Base-by-base conservation (phyloP, 2,888 invertebrate species). In the Aethes cnicana region DNA sequence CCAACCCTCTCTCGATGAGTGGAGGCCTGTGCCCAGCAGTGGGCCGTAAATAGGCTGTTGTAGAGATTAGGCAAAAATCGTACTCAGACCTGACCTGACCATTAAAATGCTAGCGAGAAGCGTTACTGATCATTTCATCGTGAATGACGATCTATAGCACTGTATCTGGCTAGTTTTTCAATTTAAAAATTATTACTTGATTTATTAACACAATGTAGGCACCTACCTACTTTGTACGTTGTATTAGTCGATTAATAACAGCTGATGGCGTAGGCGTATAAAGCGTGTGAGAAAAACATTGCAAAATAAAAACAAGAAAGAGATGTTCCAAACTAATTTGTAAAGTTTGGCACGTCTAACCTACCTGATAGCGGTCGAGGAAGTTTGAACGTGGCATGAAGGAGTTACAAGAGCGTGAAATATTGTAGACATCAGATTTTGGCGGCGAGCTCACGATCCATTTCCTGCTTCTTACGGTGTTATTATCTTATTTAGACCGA, bases 351-450 rank as follows among this genome's bases (percentile, higher is more conserved):
- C 77, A 75, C 71, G 70, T 74, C 58, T 62, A 57, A 37, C 53
- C 37, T 77, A 81, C 81, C 83, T 82, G 83, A 77, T 80, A 80
- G 77, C 76, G 73, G 69, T 67, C 70, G 72, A 69, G 65, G 53
- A 56, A 81, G 73, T 83, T 81, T 78, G 74, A 74, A 77, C 75
- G 71, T 72, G 70, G 72, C 76, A 76, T 70, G 76, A 69, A 69
- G 66, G 81, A 81, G 74, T 79, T 78, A 70, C 48, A 68, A 73
- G 60, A 62, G 70, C 74, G 75, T 76, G 68, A 81, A 83, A 81
- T 79, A 77, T 78, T 73, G 69, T 72, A 68, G 72, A 68, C 74
- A 71, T 72, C 64, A 62, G 62, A 67, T 69, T 73, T 76, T 63
- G 60, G 63, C 61, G 66, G 61, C 59, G 62, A 61, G 58, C 61